Conservation (phyloP, 2,888 invertebrate species). For the Chloroclysta siterata region DNA sequence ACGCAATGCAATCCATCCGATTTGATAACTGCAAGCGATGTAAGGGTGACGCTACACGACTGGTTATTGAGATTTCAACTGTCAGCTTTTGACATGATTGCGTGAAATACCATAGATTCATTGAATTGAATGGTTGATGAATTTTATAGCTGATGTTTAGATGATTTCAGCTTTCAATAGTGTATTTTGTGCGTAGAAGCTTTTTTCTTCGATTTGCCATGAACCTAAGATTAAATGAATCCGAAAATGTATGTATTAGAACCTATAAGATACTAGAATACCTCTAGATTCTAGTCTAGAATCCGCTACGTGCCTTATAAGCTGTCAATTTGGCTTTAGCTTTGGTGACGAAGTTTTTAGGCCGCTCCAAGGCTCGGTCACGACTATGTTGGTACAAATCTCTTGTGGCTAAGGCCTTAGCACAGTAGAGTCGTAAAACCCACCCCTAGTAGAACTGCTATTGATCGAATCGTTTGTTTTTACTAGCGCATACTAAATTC, state of each 20-base stretch:
- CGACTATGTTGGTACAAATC: neutral
- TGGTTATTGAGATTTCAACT: slow-evolving; percentile 16
- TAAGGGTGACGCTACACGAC: slow-evolving; percentile 38
- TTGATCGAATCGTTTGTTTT: slow-evolving; percentile 61
- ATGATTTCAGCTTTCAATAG: no score
- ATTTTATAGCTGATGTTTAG: neutral
- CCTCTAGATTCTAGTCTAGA: no score
- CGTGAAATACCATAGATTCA: neutral
- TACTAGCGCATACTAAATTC: slow-evolving; percentile 65
- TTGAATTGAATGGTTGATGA: neutral
- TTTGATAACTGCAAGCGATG: slow-evolving; percentile 63
- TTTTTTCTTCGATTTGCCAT: no score
- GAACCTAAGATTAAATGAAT: no score
- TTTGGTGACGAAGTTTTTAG: neutral
- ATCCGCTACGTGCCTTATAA: neutral
- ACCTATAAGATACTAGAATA: no score
- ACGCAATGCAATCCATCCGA: slow-evolving; percentile 62
- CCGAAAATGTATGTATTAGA: no score
- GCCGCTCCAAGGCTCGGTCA: neutral
- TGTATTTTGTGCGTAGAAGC: neutral
- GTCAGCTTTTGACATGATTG: slow-evolving; percentile 3
- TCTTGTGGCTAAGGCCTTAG: slow-evolving; percentile 26
- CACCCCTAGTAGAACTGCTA: slow-evolving; percentile 56
- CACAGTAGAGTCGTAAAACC: slow-evolving; percentile 55
- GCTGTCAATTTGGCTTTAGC: neutral